A percentile compares a stretch with the other conserved stretches of the same genome.
These are phyloP conservation scores for Anguilla rostrata DNA, from an alignment of 2,113 vertebrate species.

Conservation along the genomic window DNA sequence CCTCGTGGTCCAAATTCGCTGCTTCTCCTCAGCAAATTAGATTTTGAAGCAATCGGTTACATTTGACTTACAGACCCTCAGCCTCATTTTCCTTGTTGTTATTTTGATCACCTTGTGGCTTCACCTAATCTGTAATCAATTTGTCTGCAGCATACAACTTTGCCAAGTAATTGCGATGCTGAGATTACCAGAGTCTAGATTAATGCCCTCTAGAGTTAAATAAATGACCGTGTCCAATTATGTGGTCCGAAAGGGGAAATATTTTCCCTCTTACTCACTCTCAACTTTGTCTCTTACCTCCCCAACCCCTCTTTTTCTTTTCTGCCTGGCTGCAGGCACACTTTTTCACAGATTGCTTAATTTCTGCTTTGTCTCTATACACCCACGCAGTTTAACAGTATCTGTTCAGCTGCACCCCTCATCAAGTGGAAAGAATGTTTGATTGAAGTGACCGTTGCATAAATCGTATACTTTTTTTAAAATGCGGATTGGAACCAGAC, in stretches of 20 bases:
- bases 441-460: constrained; percentile 51
- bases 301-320: constrained; percentile 31
- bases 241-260: constrained; percentile 41
- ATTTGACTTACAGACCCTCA: constrained; percentile 42
- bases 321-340: constrained; percentile 18
- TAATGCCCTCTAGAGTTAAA: constrained; percentile 49
- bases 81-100: constrained; percentile 16
- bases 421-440: constrained; percentile 50
- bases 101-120: constrained; percentile 39
- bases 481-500: constrained; percentile 46
- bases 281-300: constrained; percentile 35
- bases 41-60: constrained; percentile 42
- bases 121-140: constrained; percentile 46
- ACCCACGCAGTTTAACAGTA: constrained; percentile 47
- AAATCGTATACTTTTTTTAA: constrained; percentile 44
- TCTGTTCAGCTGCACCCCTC: constrained; percentile 36
- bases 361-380: constrained; percentile 42
- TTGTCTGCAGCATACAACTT: constrained; percentile 42
- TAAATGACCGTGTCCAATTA: constrained; percentile 45
- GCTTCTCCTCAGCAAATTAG: constrained; percentile 39
- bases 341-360: constrained; percentile 45
- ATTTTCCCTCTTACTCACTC: constrained; percentile 39
- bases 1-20: constrained; percentile 4
- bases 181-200: constrained; percentile 38
- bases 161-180: constrained; percentile 43